A percentile compares a stretch with the other conserved stretches of the same genome.
These are phyloP conservation scores for Watsonalla cultraria DNA, from an alignment of 2,888 invertebrate species.

Conservation along the genomic window DNA sequence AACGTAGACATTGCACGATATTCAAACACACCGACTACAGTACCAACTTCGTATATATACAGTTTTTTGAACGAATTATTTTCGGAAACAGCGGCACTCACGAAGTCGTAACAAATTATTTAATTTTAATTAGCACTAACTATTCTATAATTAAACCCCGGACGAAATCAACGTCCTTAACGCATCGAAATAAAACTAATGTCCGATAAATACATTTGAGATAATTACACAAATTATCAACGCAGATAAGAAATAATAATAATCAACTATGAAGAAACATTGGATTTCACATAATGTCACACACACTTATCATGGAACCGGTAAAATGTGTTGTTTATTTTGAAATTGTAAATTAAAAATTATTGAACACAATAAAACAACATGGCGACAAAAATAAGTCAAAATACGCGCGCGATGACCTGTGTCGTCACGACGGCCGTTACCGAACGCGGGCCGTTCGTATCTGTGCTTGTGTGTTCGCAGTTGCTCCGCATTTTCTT, in stretches of 20 bases:
- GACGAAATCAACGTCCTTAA: background rate
- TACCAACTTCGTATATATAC: background rate
- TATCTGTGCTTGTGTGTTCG: slow-evolving; percentile 53
- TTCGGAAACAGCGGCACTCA: slow-evolving; percentile 31
- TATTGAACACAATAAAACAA: slow-evolving; percentile 56
- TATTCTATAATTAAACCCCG: background rate
- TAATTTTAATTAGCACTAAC: slow-evolving; percentile 1
- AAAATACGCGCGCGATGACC: slow-evolving; percentile 51
- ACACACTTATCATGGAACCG: slow-evolving; percentile 5
- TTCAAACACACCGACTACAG: slow-evolving; percentile 33
- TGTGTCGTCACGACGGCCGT: slow-evolving; percentile 47
- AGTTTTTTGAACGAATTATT: slow-evolving; percentile 29
- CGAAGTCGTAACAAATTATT: slow-evolving; percentile 5
- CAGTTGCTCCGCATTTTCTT: slow-evolving; percentile 51
- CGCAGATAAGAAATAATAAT: slow-evolving; percentile 6
- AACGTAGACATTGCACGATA: slow-evolving; percentile 55
- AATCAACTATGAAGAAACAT: slow-evolving; percentile 5
- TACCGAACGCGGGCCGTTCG: slow-evolving; percentile 50
- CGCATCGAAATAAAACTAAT: slow-evolving; percentile 4
- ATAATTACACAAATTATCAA: slow-evolving; percentile 14
- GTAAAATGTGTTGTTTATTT: slow-evolving; percentile 6
- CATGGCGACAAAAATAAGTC: slow-evolving; percentile 70
- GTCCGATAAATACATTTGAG: slow-evolving; percentile 8
- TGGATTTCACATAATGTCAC: slow-evolving; percentile 4
- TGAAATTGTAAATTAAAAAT: slow-evolving; percentile 30